phyloP scores from a whole-genome alignment of 2,888 invertebrate genomes.

The Tiliacea aurago region DNA sequence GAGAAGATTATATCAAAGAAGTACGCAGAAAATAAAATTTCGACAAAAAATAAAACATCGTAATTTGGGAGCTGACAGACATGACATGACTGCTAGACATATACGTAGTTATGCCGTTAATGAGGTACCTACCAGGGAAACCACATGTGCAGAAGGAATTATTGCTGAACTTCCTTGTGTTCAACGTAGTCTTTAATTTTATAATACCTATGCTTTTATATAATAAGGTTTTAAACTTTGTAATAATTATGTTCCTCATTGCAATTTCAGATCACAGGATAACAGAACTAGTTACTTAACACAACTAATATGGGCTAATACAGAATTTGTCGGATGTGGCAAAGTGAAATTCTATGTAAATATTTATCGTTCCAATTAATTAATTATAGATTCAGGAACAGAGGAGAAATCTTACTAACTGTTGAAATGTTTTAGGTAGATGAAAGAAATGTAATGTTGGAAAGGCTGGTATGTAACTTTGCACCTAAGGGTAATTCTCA shows the following conservation, averaged over 20 bases:
- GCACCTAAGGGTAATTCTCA: conserved; percentile 82
- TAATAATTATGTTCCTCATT: conserved; percentile 4
- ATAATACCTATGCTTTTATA: too few relatives aligned
- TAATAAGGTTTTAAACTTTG: not conserved
- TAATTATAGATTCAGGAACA: not conserved
- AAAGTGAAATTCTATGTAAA: conserved; percentile 83
- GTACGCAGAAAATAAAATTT: too few relatives aligned
- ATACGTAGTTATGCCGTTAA: not conserved
- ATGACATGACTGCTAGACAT: too few relatives aligned
- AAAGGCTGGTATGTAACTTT: conserved; percentile 85
- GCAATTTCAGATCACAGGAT: conserved; percentile 74
- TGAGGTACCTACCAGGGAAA: not conserved
- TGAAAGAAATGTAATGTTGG: conserved; percentile 70
- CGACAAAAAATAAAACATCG: too few relatives aligned
- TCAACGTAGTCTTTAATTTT: too few relatives aligned
- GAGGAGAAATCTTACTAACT: conserved; percentile 21
- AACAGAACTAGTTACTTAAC: conserved; percentile 79
- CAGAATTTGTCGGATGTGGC: conserved; percentile 83
- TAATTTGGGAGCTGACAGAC: not conserved
- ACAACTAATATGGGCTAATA: conserved; percentile 86
- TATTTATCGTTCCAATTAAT: conserved; percentile 23
- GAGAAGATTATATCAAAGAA: not conserved
- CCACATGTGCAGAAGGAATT: not conserved
- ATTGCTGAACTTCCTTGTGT: too few relatives aligned
- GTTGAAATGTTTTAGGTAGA: conserved; percentile 69